phyloP scores from a whole-genome alignment of 2,797 vertebrate species.

The Rhinella marina region DNA sequence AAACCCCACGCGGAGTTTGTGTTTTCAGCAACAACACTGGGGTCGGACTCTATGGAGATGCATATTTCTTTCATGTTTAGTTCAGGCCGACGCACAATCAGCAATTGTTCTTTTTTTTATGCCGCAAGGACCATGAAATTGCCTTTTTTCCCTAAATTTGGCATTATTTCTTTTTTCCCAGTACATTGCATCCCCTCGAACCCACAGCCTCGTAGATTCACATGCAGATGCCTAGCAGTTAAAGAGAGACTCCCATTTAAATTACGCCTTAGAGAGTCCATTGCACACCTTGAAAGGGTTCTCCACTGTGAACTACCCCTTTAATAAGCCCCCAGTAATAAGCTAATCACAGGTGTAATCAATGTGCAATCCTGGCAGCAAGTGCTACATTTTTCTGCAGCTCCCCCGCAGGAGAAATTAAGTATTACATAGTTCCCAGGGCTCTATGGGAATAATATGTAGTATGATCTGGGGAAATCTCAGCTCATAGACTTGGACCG shows the following conservation, averaged over 20 bases:
- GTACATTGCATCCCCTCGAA: neutral
- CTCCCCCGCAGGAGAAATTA: neutral
- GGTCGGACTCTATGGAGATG: neutral
- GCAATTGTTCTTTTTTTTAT: constrained; percentile 7
- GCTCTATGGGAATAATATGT: no score
- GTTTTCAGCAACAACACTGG: neutral
- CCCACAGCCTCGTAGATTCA: neutral
- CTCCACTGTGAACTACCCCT: neutral
- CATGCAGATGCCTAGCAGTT: neutral
- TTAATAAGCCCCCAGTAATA: neutral
- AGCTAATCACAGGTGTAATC: neutral
- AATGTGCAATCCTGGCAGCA: neutral
- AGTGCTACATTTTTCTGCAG: neutral
- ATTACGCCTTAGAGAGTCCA: neutral
- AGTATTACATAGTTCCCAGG: neutral
- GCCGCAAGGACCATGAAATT: constrained; percentile 19
- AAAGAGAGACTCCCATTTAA: neutral
- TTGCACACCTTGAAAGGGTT: neutral
- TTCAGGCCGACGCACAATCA: neutral
- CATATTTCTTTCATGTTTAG: constrained; percentile 14
- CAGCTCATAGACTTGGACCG: no score
- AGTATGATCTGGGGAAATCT: no score
- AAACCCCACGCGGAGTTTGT: constrained; percentile 3
- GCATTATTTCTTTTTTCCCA: constrained; percentile 8
- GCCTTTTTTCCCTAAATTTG: neutral